Conservation (phyloP, 1,140 invertebrate genomes). For the Coelopa frigida region DNA sequence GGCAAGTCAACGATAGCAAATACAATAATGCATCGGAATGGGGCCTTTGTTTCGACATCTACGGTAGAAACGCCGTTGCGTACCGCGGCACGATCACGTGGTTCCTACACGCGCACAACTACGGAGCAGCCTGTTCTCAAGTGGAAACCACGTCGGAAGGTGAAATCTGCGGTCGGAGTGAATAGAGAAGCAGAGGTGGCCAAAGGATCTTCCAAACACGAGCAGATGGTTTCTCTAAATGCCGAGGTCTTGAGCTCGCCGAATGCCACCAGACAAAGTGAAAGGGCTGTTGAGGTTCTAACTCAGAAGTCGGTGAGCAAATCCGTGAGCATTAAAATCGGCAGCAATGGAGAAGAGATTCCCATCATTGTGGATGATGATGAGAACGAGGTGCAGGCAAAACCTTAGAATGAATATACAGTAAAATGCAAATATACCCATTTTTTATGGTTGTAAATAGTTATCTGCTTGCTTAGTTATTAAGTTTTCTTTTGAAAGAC, state of each 20-base stretch:
- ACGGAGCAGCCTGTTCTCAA: constrained; percentile 25
- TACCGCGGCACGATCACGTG: constrained; percentile 21
- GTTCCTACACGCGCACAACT: constrained; percentile 21
- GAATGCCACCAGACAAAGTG: too few relatives aligned
- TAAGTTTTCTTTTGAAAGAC: neutral
- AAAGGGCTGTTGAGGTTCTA: constrained; percentile 33
- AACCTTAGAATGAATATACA: neutral
- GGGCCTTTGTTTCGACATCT: constrained; percentile 16
- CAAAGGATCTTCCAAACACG: too few relatives aligned
- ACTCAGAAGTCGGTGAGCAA: constrained; percentile 41
- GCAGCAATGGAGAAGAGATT: constrained; percentile 37
- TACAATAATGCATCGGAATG: too few relatives aligned
- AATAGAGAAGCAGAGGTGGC: too few relatives aligned
- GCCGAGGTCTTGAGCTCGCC: too few relatives aligned
- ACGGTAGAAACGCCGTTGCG: constrained; percentile 16
- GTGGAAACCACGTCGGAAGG: constrained; percentile 31
- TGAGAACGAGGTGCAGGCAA: constrained; percentile 33
- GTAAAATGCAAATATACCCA: constrained; percentile 2
- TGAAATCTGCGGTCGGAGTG: too few relatives aligned
- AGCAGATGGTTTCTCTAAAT: too few relatives aligned
- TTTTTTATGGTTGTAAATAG: too few relatives aligned
- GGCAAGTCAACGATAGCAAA: constrained; percentile 5
- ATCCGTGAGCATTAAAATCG: constrained; percentile 40
- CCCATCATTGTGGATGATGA: constrained; percentile 34
- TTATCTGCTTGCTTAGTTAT: neutral